Conservation (phyloP, 2,113 vertebrate species). For the Corythaeola cristata region DNA sequence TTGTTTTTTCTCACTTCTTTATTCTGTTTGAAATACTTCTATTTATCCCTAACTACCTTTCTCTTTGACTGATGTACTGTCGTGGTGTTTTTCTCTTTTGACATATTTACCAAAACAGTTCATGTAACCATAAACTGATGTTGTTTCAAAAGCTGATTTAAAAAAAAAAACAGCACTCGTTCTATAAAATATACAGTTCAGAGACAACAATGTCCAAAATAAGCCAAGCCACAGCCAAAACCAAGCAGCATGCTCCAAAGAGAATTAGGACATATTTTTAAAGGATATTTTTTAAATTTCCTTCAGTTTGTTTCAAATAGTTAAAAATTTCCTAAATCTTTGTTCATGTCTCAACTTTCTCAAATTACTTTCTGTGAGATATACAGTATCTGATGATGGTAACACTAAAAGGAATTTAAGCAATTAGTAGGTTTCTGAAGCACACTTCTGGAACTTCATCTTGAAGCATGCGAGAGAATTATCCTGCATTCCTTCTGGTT, state of each 20-base stretch:
- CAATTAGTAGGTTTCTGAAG: not conserved
- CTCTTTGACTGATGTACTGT: not conserved
- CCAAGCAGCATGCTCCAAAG: not conserved
- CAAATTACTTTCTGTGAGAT: not conserved
- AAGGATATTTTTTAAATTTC: not conserved
- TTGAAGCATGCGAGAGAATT: not conserved
- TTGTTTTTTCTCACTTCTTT: not conserved
- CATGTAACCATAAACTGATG: not conserved
- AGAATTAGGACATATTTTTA: not conserved
- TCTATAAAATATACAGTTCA: not conserved
- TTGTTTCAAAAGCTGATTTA: not conserved
- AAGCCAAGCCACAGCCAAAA: not conserved
- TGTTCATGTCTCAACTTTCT: not conserved
- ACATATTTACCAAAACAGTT: not conserved
- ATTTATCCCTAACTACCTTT: not conserved
- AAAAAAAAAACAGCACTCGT: not conserved
- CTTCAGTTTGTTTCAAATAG: not conserved
- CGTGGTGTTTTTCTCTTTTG: not conserved
- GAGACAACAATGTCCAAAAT: not conserved
- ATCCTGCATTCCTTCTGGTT: not conserved
- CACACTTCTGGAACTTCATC: not conserved
- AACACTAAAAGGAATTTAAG: not conserved
- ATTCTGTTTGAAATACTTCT: not conserved
- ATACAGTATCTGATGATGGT: not conserved
- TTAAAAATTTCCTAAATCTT: not conserved